Percentiles rank a stretch among this genome's conserved stretches.
Evolutionary conservation across 2,888 invertebrate genomes (phyloP).

Genomic region (Heteropelma amictum): DNA sequence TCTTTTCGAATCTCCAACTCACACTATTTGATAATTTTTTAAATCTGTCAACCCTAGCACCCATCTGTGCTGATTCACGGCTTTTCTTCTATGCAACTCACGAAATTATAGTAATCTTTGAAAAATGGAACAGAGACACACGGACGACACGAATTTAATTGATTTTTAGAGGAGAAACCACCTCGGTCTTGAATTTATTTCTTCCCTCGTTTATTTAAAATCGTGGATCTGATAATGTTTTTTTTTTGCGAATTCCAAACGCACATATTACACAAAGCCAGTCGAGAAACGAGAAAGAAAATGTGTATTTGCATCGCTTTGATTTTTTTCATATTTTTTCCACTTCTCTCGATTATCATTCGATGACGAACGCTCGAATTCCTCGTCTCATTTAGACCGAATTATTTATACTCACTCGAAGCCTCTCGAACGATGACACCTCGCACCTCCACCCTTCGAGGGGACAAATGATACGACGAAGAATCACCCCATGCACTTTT

Average conservation of each 20-base stretch:
- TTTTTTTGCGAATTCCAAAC: too few relatives aligned
- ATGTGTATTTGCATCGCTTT: slow-evolving; percentile 61
- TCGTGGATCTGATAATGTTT: too few relatives aligned
- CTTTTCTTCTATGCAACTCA: slow-evolving; percentile 68
- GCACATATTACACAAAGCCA: slow-evolving; percentile 1
- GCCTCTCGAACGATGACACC: slow-evolving; percentile 28
- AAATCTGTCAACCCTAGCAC: too few relatives aligned
- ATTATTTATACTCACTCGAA: slow-evolving; percentile 3
- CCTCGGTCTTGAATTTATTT: too few relatives aligned
- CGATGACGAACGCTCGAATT: background rate
- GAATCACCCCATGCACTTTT: slow-evolving; percentile 15
- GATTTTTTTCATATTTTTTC: background rate
- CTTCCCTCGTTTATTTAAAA: too few relatives aligned
- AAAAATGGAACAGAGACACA: slow-evolving; percentile 10
- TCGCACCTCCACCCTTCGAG: slow-evolving; percentile 16
- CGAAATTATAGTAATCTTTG: slow-evolving; percentile 64
- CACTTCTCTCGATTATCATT: background rate
- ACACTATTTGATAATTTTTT: too few relatives aligned
- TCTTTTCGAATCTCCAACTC: slow-evolving; percentile 56
- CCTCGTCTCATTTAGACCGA: slow-evolving; percentile 9
- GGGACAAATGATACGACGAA: background rate
- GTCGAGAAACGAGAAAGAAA: slow-evolving; percentile 1
- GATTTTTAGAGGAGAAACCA: slow-evolving; percentile 55
- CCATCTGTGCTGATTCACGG: slow-evolving; percentile 72
- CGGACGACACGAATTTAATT: slow-evolving; percentile 65